These are phyloP conservation scores for Hyposoter dolosus DNA, from an alignment of 2,888 invertebrate genomes.

Conservation along the genomic window DNA sequence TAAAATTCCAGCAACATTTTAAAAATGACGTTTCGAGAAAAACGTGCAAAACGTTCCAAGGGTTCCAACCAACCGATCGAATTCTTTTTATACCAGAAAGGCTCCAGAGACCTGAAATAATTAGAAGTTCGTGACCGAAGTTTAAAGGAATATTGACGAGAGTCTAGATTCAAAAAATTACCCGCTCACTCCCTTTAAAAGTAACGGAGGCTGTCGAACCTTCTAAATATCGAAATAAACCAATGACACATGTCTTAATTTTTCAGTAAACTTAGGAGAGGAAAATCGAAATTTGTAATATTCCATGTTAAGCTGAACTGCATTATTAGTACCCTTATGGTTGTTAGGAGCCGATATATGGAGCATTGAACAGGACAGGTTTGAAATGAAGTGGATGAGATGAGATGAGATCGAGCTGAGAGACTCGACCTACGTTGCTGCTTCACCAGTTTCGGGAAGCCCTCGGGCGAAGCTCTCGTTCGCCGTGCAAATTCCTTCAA, in stretches of 20 bases:
- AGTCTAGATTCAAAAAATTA: no score
- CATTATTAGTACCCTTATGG: constrained; percentile 21
- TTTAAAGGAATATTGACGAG: no score
- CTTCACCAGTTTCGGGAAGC: constrained; percentile 61
- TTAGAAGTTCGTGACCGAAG: no score
- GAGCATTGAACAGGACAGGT: constrained; percentile 50
- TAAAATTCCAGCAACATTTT: no score
- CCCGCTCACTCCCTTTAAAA: no score
- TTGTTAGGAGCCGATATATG: constrained; percentile 7
- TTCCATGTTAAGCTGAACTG: not conserved
- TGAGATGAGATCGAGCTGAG: constrained; percentile 59
- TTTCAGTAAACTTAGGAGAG: no score
- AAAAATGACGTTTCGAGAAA: no score
- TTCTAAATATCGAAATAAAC: not conserved
- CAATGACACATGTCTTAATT: not conserved
- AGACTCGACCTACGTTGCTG: constrained; percentile 38
- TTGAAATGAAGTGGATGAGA: constrained; percentile 29
- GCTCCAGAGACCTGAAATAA: no score
- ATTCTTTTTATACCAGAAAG: no score
- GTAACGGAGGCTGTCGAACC: not conserved
- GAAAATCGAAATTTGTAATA: not conserved
- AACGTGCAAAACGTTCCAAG: no score
- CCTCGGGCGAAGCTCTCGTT: constrained; percentile 66
- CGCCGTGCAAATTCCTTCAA: constrained; percentile 68
- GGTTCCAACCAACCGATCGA: no score